Evolutionary conservation across 2,797 vertebrate species (phyloP).

Genomic region (Rhincodon typus): DNA sequence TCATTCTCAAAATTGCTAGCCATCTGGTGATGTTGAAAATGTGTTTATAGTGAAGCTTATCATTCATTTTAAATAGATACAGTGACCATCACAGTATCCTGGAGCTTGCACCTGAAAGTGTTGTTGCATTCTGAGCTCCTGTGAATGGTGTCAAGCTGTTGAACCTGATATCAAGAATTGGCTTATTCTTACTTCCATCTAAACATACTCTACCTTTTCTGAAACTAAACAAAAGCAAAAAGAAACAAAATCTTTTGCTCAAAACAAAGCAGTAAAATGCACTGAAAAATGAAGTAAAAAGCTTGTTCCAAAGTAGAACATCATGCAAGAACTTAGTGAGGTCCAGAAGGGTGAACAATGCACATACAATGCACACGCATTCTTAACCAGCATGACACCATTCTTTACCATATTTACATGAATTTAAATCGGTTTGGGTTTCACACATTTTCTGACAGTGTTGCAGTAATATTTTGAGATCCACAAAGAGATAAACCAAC

Average conservation of each 20-base stretch:
- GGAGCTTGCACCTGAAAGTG: background rate
- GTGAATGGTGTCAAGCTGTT: background rate
- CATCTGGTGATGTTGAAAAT: background rate
- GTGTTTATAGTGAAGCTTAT: background rate
- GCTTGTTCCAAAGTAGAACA: background rate
- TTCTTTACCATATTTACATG: background rate
- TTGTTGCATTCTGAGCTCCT: background rate
- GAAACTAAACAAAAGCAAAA: background rate
- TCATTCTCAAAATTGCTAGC: background rate
- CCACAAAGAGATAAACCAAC: background rate
- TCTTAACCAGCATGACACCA: background rate
- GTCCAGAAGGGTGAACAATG: background rate
- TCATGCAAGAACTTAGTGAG: background rate
- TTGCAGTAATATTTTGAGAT: background rate
- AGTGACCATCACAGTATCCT: background rate
- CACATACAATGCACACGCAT: background rate
- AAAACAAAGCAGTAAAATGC: background rate
- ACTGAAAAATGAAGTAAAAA: background rate
- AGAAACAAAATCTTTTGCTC: background rate
- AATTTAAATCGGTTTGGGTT: background rate
- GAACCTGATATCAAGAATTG: background rate
- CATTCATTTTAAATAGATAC: background rate
- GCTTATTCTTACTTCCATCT: background rate
- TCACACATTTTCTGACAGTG: conserved; percentile 8
- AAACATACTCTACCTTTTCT: background rate